A percentile compares a stretch with the other conserved stretches of the same genome.
Conservation (phyloP, 2,113 vertebrate species). For the Bos indicus region DNA sequence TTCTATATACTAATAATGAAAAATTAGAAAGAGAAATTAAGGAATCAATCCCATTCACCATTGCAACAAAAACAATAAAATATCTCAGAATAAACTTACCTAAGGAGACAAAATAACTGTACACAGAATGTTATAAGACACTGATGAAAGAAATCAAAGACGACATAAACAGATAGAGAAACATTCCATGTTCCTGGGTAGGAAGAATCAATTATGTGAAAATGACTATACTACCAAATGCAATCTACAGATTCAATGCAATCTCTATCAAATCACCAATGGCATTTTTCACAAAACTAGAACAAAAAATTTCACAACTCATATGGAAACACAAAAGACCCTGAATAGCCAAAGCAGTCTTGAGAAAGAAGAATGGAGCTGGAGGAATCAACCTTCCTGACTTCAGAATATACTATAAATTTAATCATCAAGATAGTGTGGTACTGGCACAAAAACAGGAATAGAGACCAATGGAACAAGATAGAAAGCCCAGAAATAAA, state of each 20-base stretch:
- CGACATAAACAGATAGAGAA: not conserved
- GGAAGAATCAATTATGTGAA: not conserved
- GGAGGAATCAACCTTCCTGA: not conserved
- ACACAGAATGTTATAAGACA: not conserved
- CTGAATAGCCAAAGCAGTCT: not conserved
- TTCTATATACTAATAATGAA: not conserved
- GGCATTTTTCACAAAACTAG: not conserved
- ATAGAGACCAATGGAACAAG: not conserved
- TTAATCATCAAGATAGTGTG: not conserved
- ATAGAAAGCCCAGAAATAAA: not conserved
- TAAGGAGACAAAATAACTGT: not conserved
- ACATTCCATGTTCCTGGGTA: not conserved
- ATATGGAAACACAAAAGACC: not conserved
- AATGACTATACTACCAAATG: not conserved
- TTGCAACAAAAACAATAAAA: not conserved
- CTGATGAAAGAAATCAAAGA: not conserved
- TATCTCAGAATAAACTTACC: not conserved
- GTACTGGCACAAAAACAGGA: not conserved
- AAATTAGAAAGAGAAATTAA: not conserved
- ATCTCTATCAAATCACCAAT: not conserved
- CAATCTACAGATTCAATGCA: not conserved
- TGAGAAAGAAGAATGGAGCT: not conserved
- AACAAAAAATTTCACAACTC: not conserved
- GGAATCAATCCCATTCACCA: not conserved
- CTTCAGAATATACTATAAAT: not conserved